Conservation (phyloP, 2,888 invertebrate species). For the Smittia aterrima region DNA sequence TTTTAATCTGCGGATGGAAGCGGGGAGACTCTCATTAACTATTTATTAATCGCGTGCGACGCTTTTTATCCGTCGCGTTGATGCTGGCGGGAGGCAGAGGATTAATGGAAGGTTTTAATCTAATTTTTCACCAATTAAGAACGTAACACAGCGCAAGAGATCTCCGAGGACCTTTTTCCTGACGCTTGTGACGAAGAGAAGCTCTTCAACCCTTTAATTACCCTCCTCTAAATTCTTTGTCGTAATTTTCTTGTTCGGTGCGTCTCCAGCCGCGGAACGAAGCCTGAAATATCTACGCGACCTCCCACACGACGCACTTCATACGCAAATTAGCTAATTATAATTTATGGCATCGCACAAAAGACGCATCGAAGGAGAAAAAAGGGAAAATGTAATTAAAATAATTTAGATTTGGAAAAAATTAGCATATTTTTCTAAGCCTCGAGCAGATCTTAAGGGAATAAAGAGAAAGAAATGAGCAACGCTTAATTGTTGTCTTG, state of each 20-base stretch:
- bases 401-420: neutral
- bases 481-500: slow-evolving; percentile 26
- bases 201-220: neutral
- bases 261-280: neutral
- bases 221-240: neutral
- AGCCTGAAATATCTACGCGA: neutral
- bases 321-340: slow-evolving; percentile 6
- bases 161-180: slow-evolving; percentile 7
- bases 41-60: slow-evolving; percentile 33
- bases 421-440: slow-evolving; percentile 16
- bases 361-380: neutral
- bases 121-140: slow-evolving; percentile 31
- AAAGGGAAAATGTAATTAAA: slow-evolving; percentile 3
- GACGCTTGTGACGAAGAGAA: neutral
- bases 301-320: neutral
- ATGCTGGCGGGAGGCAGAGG: neutral
- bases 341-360: neutral
- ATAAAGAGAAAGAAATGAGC: slow-evolving; percentile 10
- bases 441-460: neutral
- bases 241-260: neutral
- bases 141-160: neutral
- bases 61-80: neutral
- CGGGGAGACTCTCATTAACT: slow-evolving; percentile 29
- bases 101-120: slow-evolving; percentile 20
- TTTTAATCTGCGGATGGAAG: neutral